These are phyloP conservation scores for Crepidodera aurea DNA, from an alignment of 2,888 invertebrate species.

Conservation along the genomic window DNA sequence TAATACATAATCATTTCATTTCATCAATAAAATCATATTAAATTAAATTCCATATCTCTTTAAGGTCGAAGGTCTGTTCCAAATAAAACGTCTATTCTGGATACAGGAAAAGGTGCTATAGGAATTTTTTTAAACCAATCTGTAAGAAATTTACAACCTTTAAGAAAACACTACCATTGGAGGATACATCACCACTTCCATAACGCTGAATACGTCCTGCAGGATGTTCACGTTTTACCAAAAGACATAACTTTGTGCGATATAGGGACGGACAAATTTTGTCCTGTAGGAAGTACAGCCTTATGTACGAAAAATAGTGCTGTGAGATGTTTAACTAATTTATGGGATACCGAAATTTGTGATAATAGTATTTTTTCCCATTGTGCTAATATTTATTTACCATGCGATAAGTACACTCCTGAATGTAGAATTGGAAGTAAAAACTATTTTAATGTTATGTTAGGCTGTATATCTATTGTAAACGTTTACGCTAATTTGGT, in stretches of 20 bases:
- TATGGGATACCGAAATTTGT: slow-evolving; percentile 13
- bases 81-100: background rate
- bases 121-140: slow-evolving; percentile 10
- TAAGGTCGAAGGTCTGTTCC: background rate
- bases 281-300: slow-evolving; percentile 11
- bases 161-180: slow-evolving; percentile 12
- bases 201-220: slow-evolving; percentile 5
- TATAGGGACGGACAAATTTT: slow-evolving; percentile 1
- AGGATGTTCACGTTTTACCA: slow-evolving; percentile 9
- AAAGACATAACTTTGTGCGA: slow-evolving; percentile 22
- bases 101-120: slow-evolving; percentile 13
- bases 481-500: slow-evolving; percentile 12
- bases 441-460: background rate
- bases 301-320: slow-evolving; percentile 23
- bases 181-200: slow-evolving; percentile 19
- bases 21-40: too few species aligned
- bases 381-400: slow-evolving; percentile 1
- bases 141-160: background rate
- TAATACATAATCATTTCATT: too few species aligned
- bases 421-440: slow-evolving; percentile 4
- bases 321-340: slow-evolving; percentile 17
- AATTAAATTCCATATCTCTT: too few species aligned
- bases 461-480: slow-evolving; percentile 15
- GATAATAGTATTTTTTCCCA: background rate
- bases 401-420: slow-evolving; percentile 10